phyloP scores from a whole-genome alignment of 1,140 invertebrate genomes.

The Magallana angulata region DNA sequence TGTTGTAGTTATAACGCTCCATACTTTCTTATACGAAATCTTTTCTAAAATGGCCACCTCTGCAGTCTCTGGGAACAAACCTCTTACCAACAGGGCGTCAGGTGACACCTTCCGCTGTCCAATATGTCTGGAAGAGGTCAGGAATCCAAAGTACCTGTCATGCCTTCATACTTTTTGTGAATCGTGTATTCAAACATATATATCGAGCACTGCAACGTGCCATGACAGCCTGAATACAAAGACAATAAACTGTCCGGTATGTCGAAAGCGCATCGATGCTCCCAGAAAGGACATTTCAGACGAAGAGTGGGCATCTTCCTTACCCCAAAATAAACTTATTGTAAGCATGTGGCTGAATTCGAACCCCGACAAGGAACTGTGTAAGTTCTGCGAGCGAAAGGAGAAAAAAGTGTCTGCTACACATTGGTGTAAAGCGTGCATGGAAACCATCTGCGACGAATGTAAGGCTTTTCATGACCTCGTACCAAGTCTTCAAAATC shows the following conservation, averaged over 20 bases:
- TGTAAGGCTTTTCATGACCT: neutral
- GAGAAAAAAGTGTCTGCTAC: neutral
- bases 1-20: too few species aligned
- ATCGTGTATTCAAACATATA: neutral
- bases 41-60: too few species aligned
- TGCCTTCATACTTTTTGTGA: too few species aligned
- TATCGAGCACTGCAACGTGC: neutral
- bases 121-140: too few species aligned
- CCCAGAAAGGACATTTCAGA: neutral
- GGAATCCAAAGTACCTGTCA: too few species aligned
- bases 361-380: neutral
- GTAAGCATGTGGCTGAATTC: neutral
- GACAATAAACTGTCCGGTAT: neutral
- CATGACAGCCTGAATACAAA: neutral
- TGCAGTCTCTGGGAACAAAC: too few species aligned
- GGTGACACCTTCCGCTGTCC: too few species aligned
- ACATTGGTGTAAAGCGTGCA: neutral
- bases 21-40: too few species aligned
- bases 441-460: neutral
- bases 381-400: neutral
- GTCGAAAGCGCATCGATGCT: neutral
- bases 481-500: neutral
- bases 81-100: too few species aligned
- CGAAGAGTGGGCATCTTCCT: neutral
- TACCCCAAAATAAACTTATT: conserved; percentile 4